Percentiles rank a stretch among this genome's conserved stretches.
These are phyloP conservation scores for Hozukius guyotensis DNA, from an alignment of 2,797 vertebrate species.

Conservation along the genomic window DNA sequence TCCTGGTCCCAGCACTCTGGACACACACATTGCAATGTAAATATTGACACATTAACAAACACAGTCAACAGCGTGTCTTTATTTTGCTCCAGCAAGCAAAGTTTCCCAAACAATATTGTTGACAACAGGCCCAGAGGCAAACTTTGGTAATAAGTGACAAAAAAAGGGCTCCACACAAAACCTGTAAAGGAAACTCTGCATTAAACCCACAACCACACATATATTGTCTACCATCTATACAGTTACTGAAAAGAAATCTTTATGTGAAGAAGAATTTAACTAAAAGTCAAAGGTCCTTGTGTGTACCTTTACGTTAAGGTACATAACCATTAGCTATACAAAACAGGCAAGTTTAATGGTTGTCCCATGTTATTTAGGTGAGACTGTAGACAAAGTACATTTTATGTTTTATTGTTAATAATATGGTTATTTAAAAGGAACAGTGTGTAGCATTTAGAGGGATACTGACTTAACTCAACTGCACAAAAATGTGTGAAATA, in stretches of 20 bases:
- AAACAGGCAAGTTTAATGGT: not conserved
- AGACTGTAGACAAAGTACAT: not conserved
- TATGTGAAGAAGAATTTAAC: not conserved
- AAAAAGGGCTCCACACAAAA: not conserved
- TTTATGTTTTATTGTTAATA: not conserved
- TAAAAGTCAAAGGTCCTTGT: not conserved
- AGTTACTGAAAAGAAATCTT: too few relatives aligned
- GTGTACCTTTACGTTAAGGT: not conserved
- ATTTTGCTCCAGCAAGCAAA: not conserved
- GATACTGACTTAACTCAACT: too few relatives aligned
- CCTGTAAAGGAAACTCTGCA: not conserved
- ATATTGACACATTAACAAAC: not conserved
- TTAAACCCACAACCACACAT: not conserved
- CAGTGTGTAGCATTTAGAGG: too few relatives aligned
- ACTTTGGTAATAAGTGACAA: not conserved
- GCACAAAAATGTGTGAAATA: too few relatives aligned
- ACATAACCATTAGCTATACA: not conserved
- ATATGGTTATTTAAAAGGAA: not conserved
- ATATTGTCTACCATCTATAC: too few relatives aligned
- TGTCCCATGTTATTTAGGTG: not conserved
- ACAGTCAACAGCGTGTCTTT: not conserved
- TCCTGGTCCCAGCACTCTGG: constrained; percentile 98
- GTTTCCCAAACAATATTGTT: not conserved
- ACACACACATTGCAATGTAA: not conserved
- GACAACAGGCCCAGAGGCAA: not conserved